A percentile compares a stretch with the other conserved stretches of the same genome.
Evolutionary conservation across 2,113 vertebrate genomes (phyloP).

Genomic region (Labeo rohita): DNA sequence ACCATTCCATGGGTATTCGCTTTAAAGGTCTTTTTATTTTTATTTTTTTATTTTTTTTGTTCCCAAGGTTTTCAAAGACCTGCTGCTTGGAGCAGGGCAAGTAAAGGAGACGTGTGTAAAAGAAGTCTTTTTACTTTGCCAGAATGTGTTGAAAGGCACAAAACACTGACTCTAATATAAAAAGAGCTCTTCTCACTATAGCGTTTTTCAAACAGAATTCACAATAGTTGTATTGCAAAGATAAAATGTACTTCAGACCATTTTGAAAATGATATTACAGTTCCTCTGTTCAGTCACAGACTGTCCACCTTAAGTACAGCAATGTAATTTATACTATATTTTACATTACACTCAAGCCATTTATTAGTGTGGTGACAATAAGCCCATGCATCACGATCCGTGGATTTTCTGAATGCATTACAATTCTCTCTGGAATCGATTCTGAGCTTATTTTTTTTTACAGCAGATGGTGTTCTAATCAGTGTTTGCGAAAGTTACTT

Average conservation of each 20-base stretch:
- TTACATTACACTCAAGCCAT: not conserved
- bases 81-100: constrained; percentile 21
- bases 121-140: constrained; percentile 18
- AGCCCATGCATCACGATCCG: too few species aligned
- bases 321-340: not conserved
- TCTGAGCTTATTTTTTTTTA: too few species aligned
- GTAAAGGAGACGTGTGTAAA: constrained; percentile 2
- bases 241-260: not conserved
- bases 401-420: too few species aligned
- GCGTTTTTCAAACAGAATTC: not conserved
- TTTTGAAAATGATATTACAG: not conserved
- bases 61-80: constrained; percentile 30
- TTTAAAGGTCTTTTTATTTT: constrained; percentile 14
- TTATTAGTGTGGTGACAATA: too few species aligned
- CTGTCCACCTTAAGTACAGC: not conserved
- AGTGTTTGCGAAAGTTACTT: too few species aligned
- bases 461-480: too few species aligned
- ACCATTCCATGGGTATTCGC: constrained; percentile 10
- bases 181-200: constrained; percentile 5
- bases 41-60: not conserved
- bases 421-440: too few species aligned
- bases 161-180: constrained; percentile 17
- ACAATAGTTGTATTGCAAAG: not conserved
- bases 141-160: constrained; percentile 35
- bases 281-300: not conserved